Percentiles rank a stretch among this genome's conserved stretches.
Evolutionary conservation across 2,113 vertebrate species (phyloP).

Genomic region (Otus sunia): DNA sequence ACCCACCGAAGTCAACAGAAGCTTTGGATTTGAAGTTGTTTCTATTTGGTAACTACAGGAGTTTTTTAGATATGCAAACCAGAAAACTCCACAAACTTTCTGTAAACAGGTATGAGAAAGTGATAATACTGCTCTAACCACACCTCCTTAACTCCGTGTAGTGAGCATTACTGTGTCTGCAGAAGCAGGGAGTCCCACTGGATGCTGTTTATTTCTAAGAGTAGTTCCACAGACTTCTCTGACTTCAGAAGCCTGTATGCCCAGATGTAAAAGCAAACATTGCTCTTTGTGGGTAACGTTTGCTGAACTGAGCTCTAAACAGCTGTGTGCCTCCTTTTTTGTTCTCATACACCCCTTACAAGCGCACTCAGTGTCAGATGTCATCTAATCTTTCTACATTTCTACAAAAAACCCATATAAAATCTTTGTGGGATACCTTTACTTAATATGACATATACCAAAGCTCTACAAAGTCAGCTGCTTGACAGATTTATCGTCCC

Average conservation of each 20-base stretch:
- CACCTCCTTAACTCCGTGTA: not conserved
- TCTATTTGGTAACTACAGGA: not conserved
- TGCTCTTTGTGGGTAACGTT: not conserved
- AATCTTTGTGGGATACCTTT: not conserved
- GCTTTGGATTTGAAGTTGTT: not conserved
- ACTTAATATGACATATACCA: not conserved
- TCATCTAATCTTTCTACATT: not conserved
- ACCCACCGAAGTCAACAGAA: not conserved
- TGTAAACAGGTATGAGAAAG: not conserved
- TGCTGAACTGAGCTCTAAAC: not conserved
- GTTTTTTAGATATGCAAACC: not conserved
- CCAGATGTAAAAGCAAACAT: not conserved
- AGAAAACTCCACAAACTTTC: not conserved
- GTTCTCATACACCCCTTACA: not conserved
- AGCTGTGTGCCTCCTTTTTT: not conserved
- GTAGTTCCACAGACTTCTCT: not conserved
- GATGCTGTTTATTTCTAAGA: not conserved
- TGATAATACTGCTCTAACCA: not conserved
- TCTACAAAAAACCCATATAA: not conserved
- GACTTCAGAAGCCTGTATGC: not conserved
- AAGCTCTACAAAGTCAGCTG: not conserved
- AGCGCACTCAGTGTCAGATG: rapidly evolving
- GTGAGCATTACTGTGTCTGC: not conserved
- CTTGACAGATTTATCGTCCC: not conserved
- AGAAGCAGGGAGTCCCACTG: not conserved